Conservation (phyloP, 2,888 invertebrate genomes). For the Agrotis exclamationis region DNA sequence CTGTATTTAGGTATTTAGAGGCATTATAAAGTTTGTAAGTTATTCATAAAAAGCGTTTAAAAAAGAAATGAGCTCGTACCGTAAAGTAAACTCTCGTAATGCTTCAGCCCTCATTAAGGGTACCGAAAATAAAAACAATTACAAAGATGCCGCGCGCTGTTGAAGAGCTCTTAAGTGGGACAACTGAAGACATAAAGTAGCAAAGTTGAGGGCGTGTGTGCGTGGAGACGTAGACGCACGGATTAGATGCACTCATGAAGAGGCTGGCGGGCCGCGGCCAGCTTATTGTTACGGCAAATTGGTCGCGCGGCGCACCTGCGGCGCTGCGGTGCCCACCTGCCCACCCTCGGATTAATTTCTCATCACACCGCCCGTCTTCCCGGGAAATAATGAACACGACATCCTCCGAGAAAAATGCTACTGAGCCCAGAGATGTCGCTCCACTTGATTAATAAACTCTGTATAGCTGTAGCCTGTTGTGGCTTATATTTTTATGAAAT, state of each 20-base stretch:
- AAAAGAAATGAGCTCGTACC: slow-evolving; percentile 48
- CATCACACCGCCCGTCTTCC: slow-evolving; percentile 85
- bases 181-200: slow-evolving; percentile 57
- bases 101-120: slow-evolving; percentile 53
- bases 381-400: slow-evolving; percentile 86
- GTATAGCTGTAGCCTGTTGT: slow-evolving; percentile 64
- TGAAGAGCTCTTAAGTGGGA: slow-evolving; percentile 49
- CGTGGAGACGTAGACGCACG: slow-evolving; percentile 71
- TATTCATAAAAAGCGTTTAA: slow-evolving; percentile 56
- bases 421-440: slow-evolving; percentile 81
- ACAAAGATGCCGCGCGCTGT: slow-evolving; percentile 49
- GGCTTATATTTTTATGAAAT: slow-evolving; percentile 75
- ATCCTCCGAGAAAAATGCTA: slow-evolving; percentile 87
- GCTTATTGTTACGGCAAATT: slow-evolving; percentile 80
- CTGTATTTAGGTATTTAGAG: slow-evolving; percentile 58
- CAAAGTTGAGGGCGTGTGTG: slow-evolving; percentile 54
- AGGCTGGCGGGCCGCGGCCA: slow-evolving; percentile 53
- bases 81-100: slow-evolving; percentile 47
- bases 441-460: slow-evolving; percentile 87
- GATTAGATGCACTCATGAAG: slow-evolving; percentile 70
- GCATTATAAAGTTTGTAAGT: slow-evolving; percentile 62
- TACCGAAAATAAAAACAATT: slow-evolving; percentile 60
- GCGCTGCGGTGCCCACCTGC: slow-evolving; percentile 76
- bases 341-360: slow-evolving; percentile 88
- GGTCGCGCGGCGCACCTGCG: slow-evolving; percentile 82